phyloP scores from a whole-genome alignment of 1,140 invertebrate species.

The Pachyrhynchus sulphureomaculatus region DNA sequence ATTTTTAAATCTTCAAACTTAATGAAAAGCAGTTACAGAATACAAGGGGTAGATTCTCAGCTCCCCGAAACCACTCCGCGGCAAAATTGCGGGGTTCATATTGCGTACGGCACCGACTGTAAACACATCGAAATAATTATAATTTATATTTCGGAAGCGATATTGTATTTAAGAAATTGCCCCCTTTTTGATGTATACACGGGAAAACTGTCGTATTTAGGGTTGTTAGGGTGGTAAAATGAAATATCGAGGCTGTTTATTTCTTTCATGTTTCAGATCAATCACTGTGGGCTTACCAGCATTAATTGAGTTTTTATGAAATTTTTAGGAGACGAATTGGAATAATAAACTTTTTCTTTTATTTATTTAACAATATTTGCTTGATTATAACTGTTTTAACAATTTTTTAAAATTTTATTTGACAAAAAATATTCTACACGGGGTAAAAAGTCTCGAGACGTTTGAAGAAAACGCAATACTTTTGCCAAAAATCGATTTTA shows the following conservation, averaged over 20 bases:
- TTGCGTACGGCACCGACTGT: conserved; percentile 26
- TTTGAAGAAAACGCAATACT: too few relatives aligned
- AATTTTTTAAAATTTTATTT: too few relatives aligned
- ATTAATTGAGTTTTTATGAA: too few relatives aligned
- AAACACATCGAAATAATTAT: conserved; percentile 29
- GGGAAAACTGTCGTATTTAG: conserved; percentile 7
- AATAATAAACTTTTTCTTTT: too few relatives aligned
- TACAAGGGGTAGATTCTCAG: conserved; percentile 9
- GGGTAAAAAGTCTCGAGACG: too few relatives aligned
- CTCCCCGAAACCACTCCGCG: conserved; percentile 16
- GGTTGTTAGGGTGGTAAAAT: not conserved
- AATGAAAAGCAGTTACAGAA: conserved; percentile 10
- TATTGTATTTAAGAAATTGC: conserved; percentile 31
- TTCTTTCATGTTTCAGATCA: conserved; percentile 1
- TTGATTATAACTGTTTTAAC: too few relatives aligned
- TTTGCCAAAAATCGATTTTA: too few relatives aligned
- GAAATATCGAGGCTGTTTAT: conserved; percentile 8
- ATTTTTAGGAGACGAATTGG: too few relatives aligned
- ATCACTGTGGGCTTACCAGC: too few relatives aligned
- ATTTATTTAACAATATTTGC: too few relatives aligned
- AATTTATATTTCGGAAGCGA: conserved; percentile 30
- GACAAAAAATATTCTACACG: too few relatives aligned
- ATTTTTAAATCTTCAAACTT: conserved; percentile 12
- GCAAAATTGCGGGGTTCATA: conserved; percentile 31
- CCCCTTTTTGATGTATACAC: conserved; percentile 21